Conservation (phyloP, 2,888 invertebrate species). For the Hypomecis punctinalis region DNA sequence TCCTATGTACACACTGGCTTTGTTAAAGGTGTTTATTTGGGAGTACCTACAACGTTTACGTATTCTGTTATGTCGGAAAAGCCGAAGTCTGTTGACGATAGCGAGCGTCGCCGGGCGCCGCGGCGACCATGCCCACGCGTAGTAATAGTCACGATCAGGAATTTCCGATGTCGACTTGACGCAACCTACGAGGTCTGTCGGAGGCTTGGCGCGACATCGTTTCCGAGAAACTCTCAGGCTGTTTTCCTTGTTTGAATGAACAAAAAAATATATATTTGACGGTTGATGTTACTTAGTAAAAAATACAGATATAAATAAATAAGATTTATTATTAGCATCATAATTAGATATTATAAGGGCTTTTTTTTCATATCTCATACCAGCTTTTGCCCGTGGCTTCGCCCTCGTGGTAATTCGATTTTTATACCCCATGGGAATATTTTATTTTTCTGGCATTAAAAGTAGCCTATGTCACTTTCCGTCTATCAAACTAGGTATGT, state of each 20-base stretch:
- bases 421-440: too few species aligned
- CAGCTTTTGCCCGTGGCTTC: too few species aligned
- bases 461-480: too few species aligned
- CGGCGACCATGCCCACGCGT: neutral
- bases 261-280: conserved; percentile 12
- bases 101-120: neutral
- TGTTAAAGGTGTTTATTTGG: conserved; percentile 14
- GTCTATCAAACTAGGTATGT: too few species aligned
- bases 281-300: neutral
- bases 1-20: conserved; percentile 4
- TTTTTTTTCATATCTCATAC: too few species aligned
- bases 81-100: conserved; percentile 16
- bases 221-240: conserved; percentile 58
- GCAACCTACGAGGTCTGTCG: conserved; percentile 53
- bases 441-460: too few species aligned
- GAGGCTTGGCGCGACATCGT: conserved; percentile 48
- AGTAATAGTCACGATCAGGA: conserved; percentile 61
- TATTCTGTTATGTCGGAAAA: conserved; percentile 10
- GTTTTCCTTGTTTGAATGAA: conserved; percentile 63
- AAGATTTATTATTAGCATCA: neutral
- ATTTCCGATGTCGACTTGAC: conserved; percentile 62
- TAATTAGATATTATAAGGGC: too few species aligned
- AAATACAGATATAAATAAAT: neutral
- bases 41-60: too few species aligned
- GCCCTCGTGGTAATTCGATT: too few species aligned